Percentiles rank a stretch among this genome's conserved stretches.
phyloP scores from a whole-genome alignment of 2,113 vertebrate genomes.

The Pontoporia blainvillei region DNA sequence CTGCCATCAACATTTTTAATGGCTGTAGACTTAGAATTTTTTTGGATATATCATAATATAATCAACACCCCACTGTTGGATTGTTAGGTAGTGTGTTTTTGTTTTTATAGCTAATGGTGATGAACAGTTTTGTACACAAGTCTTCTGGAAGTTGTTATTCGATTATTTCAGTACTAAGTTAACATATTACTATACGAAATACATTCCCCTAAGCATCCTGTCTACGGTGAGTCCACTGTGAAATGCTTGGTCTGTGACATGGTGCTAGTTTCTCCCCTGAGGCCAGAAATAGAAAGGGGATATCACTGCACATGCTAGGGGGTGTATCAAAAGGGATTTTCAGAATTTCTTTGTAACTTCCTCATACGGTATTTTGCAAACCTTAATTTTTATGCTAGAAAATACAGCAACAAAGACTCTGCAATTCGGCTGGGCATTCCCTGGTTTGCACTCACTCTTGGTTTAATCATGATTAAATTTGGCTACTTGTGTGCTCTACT shows the following conservation, averaged over 20 bases:
- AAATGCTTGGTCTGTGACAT: background rate
- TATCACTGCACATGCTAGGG: background rate
- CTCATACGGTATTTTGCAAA: background rate
- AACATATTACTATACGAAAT: background rate
- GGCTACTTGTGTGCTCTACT: background rate
- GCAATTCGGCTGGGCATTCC: background rate
- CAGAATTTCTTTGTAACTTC: background rate
- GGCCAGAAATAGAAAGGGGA: background rate
- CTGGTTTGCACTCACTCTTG: background rate
- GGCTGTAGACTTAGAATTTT: background rate
- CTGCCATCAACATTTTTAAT: background rate
- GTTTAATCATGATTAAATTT: slow-evolving; percentile 11
- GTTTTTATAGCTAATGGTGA: background rate
- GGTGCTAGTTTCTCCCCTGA: background rate
- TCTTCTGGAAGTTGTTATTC: background rate
- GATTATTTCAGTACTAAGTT: background rate
- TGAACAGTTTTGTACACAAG: background rate
- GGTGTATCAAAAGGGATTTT: background rate
- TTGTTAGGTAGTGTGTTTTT: background rate
- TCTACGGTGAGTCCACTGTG: background rate
- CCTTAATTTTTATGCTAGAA: background rate
- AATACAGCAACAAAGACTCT: background rate
- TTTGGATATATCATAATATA: background rate
- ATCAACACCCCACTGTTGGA: background rate
- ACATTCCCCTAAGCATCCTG: background rate